These are phyloP conservation scores for Vulpes vulpes DNA, from an alignment of 2,113 vertebrate genomes.

Conservation along the genomic window DNA sequence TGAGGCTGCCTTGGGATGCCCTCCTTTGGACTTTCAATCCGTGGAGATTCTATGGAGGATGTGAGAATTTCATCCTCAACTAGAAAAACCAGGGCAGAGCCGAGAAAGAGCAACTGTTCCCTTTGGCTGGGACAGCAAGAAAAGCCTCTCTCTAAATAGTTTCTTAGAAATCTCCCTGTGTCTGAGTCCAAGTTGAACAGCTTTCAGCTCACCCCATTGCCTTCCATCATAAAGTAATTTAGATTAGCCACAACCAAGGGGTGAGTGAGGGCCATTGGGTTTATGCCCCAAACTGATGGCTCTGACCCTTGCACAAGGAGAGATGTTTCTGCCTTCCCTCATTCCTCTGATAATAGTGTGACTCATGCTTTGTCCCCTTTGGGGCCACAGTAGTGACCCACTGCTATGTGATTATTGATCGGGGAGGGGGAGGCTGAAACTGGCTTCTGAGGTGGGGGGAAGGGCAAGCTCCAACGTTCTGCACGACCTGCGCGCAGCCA, in stretches of 20 bases:
- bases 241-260: constrained; percentile 78
- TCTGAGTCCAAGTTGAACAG: constrained; percentile 47
- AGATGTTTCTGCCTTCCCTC: constrained; percentile 66
- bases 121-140: constrained; percentile 20
- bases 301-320: constrained; percentile 82
- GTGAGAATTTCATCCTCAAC: neutral
- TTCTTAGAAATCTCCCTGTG: constrained; percentile 59
- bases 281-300: constrained; percentile 41
- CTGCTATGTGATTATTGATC: constrained; percentile 34
- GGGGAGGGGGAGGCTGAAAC: constrained; percentile 12
- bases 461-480: constrained; percentile 23
- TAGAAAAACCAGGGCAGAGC: neutral
- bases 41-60: constrained; percentile 28
- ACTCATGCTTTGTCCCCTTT: constrained; percentile 46
- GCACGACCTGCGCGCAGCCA: neutral
- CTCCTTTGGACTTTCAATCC: neutral
- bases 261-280: constrained; percentile 43
- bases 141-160: constrained; percentile 56
- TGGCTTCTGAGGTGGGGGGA: neutral
- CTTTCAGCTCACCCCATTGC: constrained; percentile 25
- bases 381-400: neutral
- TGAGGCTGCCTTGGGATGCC: neutral
- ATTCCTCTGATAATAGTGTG: constrained; percentile 51
- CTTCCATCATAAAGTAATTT: constrained; percentile 86
- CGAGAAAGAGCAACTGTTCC: constrained; percentile 37